phyloP scores from a whole-genome alignment of 1,140 invertebrate genomes.

The Scylla paramamosain region DNA sequence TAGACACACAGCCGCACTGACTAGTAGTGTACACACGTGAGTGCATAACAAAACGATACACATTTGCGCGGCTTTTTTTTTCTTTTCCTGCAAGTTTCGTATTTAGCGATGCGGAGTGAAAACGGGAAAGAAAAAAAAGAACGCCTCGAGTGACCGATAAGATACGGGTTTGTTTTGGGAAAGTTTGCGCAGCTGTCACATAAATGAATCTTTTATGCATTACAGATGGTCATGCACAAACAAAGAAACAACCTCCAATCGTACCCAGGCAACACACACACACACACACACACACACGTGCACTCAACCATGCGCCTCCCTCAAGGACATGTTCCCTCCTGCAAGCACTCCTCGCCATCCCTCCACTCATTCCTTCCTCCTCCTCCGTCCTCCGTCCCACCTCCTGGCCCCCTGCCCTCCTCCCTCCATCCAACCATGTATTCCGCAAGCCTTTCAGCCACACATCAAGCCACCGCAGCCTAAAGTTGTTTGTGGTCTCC shows the following conservation, averaged over 20 bases:
- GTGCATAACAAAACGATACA: too few species aligned
- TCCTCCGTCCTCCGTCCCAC: background rate
- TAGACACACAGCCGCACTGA: background rate
- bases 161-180: background rate
- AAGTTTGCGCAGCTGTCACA: background rate
- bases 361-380: background rate
- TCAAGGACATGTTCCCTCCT: background rate
- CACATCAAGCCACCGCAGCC: background rate
- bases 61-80: too few species aligned
- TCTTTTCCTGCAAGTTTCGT: too few species aligned
- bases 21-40: background rate
- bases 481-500: background rate
- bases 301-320: background rate
- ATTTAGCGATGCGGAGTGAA: too few species aligned
- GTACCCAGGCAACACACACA: conserved; percentile 5
- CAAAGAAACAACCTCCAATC: background rate
- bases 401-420: background rate
- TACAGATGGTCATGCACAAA: background rate
- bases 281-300: conserved; percentile 37
- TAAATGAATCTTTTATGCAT: background rate
- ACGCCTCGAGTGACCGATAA: too few species aligned
- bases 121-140: too few species aligned
- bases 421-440: background rate
- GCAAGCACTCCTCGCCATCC: background rate
- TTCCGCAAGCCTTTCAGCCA: background rate